Evolutionary conservation across 1,140 invertebrate genomes (phyloP), one percentile per base, ranked within the genome.

Genomic region (Saccostrea cuccullata): DNA sequence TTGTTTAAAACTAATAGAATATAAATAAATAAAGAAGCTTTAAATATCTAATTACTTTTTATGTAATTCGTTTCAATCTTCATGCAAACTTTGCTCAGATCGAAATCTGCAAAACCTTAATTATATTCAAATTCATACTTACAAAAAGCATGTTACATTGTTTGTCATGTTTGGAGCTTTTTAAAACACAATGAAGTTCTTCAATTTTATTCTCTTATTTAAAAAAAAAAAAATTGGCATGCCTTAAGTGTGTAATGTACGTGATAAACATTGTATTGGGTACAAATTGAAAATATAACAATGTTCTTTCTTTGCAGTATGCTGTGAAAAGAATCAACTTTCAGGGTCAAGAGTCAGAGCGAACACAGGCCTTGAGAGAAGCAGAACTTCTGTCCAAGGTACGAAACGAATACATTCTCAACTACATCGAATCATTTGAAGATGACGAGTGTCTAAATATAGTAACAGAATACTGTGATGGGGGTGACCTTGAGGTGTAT

Each of bases 251-350:
- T 13, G 3, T 60, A 20, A 60, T 15, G n/a, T n/a, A 4, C 0
- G 13, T 11, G 58, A 17, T 60, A 17, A 17, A 58, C 56, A 58
- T n/a, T 36, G 30, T 36, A 47, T 47, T 47, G 47, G 47, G 47
- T 47, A 5, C 47, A 47, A 47, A 47, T 2, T n/a, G n/a, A n/a
- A n/a, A n/a, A n/a, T n/a, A n/a, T n/a, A n/a, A n/a, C n/a, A n/a
- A n/a, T 64, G n/a, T 64, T 82, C 40, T 82, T 82, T 67, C 26
- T 90, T 87, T 90, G 15, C 87, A 92, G 92, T 92, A 90, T 91
- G 92, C 92, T 8, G 86, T 92, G 1, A 92, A 92, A 86, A 89
- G 91, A 60, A 91, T 92, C 67, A 89, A 92, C 60, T 89, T 91
- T 15, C 85, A 90, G 86, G 89, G 90, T 84, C 87, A 91, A 30